Base-by-base conservation (phyloP, 2,888 invertebrate species). In the Automeris io region DNA sequence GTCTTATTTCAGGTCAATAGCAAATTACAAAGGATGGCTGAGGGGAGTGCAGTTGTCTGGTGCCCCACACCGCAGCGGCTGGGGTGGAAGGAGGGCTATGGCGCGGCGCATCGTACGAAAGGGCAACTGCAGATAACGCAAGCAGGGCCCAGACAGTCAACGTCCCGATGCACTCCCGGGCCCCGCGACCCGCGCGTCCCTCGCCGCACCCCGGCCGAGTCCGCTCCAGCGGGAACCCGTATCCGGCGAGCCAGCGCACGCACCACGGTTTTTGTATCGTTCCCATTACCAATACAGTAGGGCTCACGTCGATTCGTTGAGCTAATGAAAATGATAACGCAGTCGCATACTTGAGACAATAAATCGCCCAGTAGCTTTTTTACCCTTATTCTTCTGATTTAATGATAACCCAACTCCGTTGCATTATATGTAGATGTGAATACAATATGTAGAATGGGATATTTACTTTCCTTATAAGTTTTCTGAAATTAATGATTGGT, bases 101-200 rank as follows among this genome's bases (percentile, higher is more conserved):
- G 83, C 79, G 82, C 83, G 66, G 83, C 79, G 82, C 83, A 85
- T 79, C 79, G 82, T 76, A 79, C 79, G 71, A 81, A 83, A 86
- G 86, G 87, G 86, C 83, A 81, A 86, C 79, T 85, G 85, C 85
- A 83, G 85, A 86, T 83, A 83, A 77, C 77, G 71, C 77, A 70
- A 65, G 73, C 78, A 64, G 69, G 71, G 65, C 72, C 80, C 83
- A 85, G 85, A 86, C 85, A 85, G 85, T 85, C 85, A 85, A 85
- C 73, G 83, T 80, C 82, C 83, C 81, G 76, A 76, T 81, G 80
- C 80, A 77, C 70, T 73, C 73, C 70, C 69, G 62, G 51, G 55
- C 56, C 60, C 51, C 42, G 49, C 51, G 49, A 55, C 48, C 51
- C 54, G 51, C 49, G 43, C 45, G 43, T 46, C 44, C 53, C 51